These are phyloP conservation scores for Dicycla oo DNA, from an alignment of 2,888 invertebrate genomes.

Conservation along the genomic window DNA sequence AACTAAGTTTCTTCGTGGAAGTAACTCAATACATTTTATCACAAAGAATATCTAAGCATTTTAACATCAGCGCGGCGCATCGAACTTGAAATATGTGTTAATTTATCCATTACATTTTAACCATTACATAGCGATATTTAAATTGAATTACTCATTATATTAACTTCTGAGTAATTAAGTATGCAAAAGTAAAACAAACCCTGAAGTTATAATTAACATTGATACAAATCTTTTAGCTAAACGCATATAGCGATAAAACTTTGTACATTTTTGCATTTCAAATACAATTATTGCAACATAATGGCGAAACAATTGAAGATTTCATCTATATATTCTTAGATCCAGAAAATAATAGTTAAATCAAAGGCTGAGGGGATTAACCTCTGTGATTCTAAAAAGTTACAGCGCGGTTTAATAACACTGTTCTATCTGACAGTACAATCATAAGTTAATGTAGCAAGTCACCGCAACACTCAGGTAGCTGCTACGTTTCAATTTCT, in stretches of 20 bases:
- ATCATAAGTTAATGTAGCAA: constrained; percentile 83
- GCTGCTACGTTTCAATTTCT: constrained; percentile 89
- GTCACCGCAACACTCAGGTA: constrained; percentile 87
- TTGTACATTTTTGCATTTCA: constrained; percentile 2
- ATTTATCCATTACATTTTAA: constrained; percentile 47
- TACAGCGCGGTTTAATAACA: constrained; percentile 64
- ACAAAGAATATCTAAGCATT: constrained; percentile 21
- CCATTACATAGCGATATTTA: constrained; percentile 50
- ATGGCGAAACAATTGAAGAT: constrained; percentile 3
- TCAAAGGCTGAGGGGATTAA: constrained; percentile 55
- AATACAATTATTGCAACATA: neutral
- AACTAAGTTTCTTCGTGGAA: constrained; percentile 48
- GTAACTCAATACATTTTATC: constrained; percentile 49
- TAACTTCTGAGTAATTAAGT: constrained; percentile 18
- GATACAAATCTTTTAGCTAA: constrained; percentile 40
- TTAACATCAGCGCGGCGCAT: constrained; percentile 32
- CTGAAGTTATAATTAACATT: constrained; percentile 29
- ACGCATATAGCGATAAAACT: constrained; percentile 20
- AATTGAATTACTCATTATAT: constrained; percentile 32
- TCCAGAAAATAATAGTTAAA: constrained; percentile 44
- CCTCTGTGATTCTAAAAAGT: constrained; percentile 57
- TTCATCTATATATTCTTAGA: constrained; percentile 10
- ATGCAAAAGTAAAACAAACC: constrained; percentile 39
- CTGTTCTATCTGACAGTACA: constrained; percentile 74
- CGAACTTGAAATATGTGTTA: constrained; percentile 41